phyloP scores from a whole-genome alignment of 1,140 invertebrate genomes.

The Oppia nitens region DNA sequence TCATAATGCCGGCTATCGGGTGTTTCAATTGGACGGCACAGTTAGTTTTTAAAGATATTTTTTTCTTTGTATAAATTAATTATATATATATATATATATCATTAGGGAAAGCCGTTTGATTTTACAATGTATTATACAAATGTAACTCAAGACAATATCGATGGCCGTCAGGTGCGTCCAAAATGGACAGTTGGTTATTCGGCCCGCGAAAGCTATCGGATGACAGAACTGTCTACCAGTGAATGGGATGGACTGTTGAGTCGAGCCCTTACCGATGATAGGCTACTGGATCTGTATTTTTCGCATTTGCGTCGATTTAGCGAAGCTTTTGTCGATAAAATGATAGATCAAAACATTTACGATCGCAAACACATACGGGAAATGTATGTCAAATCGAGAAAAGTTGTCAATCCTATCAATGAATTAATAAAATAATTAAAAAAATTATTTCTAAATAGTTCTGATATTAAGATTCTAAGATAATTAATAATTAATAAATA shows the following conservation, averaged over 20 bases:
- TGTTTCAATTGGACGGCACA: constrained; percentile 1
- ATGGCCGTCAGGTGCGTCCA: constrained; percentile 36
- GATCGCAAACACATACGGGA: too few species aligned
- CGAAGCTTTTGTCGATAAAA: too few species aligned
- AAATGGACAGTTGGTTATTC: constrained; percentile 78
- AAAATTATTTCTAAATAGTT: too few species aligned
- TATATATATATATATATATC: too few species aligned
- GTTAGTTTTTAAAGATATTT: background rate
- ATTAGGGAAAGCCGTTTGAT: background rate
- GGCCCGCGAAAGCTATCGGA: constrained; percentile 58
- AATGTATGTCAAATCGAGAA: too few species aligned
- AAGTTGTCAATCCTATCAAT: too few species aligned
- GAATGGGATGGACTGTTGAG: constrained; percentile 72
- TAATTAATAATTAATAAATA: too few species aligned
- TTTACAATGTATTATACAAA: background rate
- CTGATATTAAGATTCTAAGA: too few species aligned
- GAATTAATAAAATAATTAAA: too few species aligned
- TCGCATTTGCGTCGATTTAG: constrained; percentile 7
- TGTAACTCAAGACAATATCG: background rate
- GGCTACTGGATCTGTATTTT: constrained; percentile 29
- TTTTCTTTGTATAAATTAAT: too few species aligned
- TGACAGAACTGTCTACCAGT: constrained; percentile 55
- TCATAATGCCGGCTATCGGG: constrained; percentile 12
- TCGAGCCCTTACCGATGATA: constrained; percentile 60
- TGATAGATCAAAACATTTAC: too few species aligned